Evolutionary conservation across 2,888 invertebrate genomes (phyloP).

Genomic region (Baccha elongata): DNA sequence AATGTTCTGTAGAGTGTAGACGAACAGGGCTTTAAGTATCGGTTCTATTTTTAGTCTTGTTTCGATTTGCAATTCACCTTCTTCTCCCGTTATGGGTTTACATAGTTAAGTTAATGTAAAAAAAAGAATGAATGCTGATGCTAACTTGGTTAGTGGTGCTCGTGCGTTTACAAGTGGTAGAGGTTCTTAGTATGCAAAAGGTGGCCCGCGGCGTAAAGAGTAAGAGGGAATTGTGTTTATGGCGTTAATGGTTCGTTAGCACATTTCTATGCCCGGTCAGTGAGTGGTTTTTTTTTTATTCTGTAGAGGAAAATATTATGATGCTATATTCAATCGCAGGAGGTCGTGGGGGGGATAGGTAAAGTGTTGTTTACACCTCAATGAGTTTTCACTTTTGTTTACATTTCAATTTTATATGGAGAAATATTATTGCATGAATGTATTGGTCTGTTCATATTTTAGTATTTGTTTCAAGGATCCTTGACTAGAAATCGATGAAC

Average conservation of each 20-base stretch:
- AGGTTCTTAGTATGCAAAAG: background rate
- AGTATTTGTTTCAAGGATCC: background rate
- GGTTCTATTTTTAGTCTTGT: constrained; percentile 51
- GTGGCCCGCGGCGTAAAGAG: background rate
- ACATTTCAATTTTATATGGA: background rate
- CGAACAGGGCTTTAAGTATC: constrained; percentile 17
- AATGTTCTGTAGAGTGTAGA: background rate
- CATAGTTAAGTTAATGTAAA: background rate
- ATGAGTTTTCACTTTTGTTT: constrained; percentile 19
- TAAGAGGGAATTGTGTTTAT: constrained; percentile 17
- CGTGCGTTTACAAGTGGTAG: background rate
- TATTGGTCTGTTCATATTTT: background rate
- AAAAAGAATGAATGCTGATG: background rate
- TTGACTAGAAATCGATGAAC: constrained; percentile 12
- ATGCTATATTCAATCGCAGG: constrained; percentile 57
- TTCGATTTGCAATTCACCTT: constrained; percentile 58
- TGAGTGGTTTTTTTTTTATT: constrained; percentile 28
- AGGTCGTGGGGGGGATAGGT: background rate
- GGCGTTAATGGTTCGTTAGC: constrained; percentile 58
- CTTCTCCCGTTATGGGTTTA: constrained; percentile 13
- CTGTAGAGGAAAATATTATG: constrained; percentile 47
- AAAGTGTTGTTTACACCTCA: constrained; percentile 8
- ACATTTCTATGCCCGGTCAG: constrained; percentile 58
- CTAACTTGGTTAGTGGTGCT: background rate
- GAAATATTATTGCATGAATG: background rate